Evolutionary conservation across 1,140 invertebrate genomes (phyloP).

Genomic region (Monomorium pharaonis): DNA sequence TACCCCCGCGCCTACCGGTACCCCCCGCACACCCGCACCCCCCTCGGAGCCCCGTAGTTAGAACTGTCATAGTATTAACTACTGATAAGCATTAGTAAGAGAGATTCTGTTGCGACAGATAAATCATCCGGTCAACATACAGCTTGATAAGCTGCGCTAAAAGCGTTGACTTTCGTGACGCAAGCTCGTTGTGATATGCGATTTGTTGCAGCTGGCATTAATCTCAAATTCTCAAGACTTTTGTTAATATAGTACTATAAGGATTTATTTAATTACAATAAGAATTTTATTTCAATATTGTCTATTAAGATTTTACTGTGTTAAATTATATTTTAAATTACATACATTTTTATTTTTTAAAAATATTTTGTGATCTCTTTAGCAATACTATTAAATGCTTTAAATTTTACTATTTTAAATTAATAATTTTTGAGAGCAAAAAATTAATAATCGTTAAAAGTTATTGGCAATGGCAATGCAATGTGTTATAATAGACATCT

Average conservation of each 20-base stretch:
- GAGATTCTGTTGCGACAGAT: slow-evolving; percentile 39
- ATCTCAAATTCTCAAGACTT: neutral
- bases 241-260: neutral
- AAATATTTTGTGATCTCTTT: neutral
- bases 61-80: no score
- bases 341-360: neutral
- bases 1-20: no score
- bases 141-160: slow-evolving; percentile 29
- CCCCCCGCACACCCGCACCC: no score
- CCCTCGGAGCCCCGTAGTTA: no score
- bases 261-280: neutral
- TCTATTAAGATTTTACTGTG: neutral
- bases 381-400: neutral
- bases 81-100: slow-evolving; percentile 38
- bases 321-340: neutral
- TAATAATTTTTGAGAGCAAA: neutral
- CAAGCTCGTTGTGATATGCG: neutral
- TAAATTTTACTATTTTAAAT: neutral
- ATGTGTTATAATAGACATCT: neutral
- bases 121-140: slow-evolving; percentile 45
- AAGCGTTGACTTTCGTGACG: neutral
- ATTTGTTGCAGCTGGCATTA: slow-evolving; percentile 16
- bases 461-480: neutral
- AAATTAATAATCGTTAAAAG: neutral
- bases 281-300: neutral